These are phyloP conservation scores for Psilanteris sp. DNA, from an alignment of 1,140 invertebrate genomes.

Conservation along the genomic window DNA sequence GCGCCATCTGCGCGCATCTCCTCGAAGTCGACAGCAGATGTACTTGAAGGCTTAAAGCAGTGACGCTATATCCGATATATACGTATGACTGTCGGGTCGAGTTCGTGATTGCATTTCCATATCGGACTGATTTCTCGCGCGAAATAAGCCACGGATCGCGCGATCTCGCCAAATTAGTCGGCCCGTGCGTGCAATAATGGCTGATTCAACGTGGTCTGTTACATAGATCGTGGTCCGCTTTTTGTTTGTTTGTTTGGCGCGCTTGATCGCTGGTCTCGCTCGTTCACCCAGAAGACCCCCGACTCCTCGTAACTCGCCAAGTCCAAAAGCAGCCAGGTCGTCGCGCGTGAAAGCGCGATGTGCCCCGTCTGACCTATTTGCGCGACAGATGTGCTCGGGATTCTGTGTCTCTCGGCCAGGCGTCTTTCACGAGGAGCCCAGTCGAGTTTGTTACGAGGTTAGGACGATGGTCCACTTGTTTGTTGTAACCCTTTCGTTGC, in stretches of 20 bases:
- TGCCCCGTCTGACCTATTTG: background rate
- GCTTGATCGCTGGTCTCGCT: too few species aligned
- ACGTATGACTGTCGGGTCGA: slow-evolving; percentile 18
- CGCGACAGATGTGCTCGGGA: slow-evolving; percentile 13
- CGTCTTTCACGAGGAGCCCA: background rate
- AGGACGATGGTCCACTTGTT: too few species aligned
- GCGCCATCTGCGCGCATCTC: too few species aligned
- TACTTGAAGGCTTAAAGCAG: too few species aligned
- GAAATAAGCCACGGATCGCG: slow-evolving; percentile 27
- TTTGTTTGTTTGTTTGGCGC: slow-evolving; percentile 7
- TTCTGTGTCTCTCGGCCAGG: background rate
- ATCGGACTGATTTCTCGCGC: slow-evolving; percentile 33
- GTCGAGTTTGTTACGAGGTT: slow-evolving; percentile 7
- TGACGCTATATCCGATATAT: slow-evolving; percentile 32
- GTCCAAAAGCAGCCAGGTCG: too few species aligned
- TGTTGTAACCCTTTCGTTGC: too few species aligned
- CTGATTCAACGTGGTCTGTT: slow-evolving; percentile 8
- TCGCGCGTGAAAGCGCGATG: slow-evolving; percentile 5
- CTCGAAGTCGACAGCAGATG: too few species aligned
- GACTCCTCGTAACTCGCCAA: too few species aligned
- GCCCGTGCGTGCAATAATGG: slow-evolving; percentile 7
- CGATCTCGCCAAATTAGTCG: slow-evolving; percentile 19
- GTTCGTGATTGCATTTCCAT: slow-evolving; percentile 31
- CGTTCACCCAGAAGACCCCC: too few species aligned
- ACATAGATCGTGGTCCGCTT: slow-evolving; percentile 1